Base-by-base conservation (phyloP, 2,113 vertebrate genomes). In the Hystrix brachyura region DNA sequence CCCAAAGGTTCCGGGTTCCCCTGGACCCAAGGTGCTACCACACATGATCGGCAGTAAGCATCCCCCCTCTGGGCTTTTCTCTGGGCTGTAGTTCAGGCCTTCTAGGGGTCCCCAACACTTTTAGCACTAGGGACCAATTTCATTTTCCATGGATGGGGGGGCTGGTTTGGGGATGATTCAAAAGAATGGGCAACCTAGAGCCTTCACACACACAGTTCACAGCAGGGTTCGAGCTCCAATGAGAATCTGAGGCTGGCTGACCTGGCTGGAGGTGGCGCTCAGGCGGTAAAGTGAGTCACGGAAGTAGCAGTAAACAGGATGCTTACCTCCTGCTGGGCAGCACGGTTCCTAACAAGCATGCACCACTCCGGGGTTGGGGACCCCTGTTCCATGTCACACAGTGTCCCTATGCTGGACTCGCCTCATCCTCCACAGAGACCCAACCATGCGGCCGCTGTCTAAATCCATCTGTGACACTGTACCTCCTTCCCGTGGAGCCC, bases 371-470 rank as follows among this genome's bases (percentile, higher is more conserved):
- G 38, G 71, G 38, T 25, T 7, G 43, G 71, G n/a, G 11, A 25
- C 43, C 38, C 43, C 32, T 69, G 11, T 51, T n/a, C 55, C 7
- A 14, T 0, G 15, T 9, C 4, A 32, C 1, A 2, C 10, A 1
- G 19, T 53, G 43, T 76, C 27, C 89, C 72, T 32, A 10, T 0
- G 0, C 65, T 17, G 5, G 69, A 15, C 34, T 5, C 17, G 51
- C 12, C 76, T 48, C 84, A 69, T 25, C 64, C 10, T 48, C 55
- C 48, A 25, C 0, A 2, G 48, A 74, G 72, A 51, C 10, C 71
- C 8, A 38, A 32, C 13, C 23, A 8, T 0, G 3, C 7, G 1
- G 5, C 48, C 64, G n/a, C 32, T 8, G 9, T n/a, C 71, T 53
- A 65, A 69, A 69, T 25, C 32, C 46, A 62, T 23, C 64, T 4